Base-by-base conservation (phyloP, 2,888 invertebrate species). In the Aleiodes testaceus region DNA sequence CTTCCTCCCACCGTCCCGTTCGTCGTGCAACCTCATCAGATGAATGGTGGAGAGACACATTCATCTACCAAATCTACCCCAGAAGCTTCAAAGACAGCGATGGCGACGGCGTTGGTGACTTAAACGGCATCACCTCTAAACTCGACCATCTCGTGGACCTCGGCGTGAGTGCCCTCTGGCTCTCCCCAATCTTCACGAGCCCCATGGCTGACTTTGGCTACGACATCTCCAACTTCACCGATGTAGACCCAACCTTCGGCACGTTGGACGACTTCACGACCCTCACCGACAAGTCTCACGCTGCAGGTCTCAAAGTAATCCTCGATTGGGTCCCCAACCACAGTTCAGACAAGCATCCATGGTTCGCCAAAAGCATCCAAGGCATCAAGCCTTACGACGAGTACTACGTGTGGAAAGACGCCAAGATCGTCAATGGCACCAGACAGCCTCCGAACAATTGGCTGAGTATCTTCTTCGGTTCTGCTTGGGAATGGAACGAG, bases 51-150 rank as follows among this genome's bases (percentile, higher is more conserved):
- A 90, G 95, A 83, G 92, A 91, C 59, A 91, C 92, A 1, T 89
- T 93, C 9, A 91, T 96, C 65, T 98, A 98, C 88, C 95, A 97
- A 88, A 93, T 97, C 65, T 95, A 95, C 84, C 94, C 96, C 0
- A 89, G 94, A 63, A 95, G 96, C 0, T 97, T 96, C 88, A 92
- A 92, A 84, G 98, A 98, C 86, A 92, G 92, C 12, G 90, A 95
- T 84, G 93, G 81, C 1, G 85, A 86, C 49, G 80, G 80, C 3
- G 76, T 84, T 9, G 85, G 85, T 0, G 85, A 85, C 36, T 72
- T 85, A 26, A 81, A 81, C 3, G 88, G 88, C 6, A 86, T 88
- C 12, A 84, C 83, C 1, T 81, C 82, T 22, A 86, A 84, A 73
- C 81, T 91, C 3, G 88, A 89, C 2, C 91, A 93, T 78, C 82